Percentiles rank a stretch among this genome's conserved stretches.
These are phyloP conservation scores for Dermolepida albohirtum DNA, from an alignment of 2,888 invertebrate genomes.

Conservation along the genomic window DNA sequence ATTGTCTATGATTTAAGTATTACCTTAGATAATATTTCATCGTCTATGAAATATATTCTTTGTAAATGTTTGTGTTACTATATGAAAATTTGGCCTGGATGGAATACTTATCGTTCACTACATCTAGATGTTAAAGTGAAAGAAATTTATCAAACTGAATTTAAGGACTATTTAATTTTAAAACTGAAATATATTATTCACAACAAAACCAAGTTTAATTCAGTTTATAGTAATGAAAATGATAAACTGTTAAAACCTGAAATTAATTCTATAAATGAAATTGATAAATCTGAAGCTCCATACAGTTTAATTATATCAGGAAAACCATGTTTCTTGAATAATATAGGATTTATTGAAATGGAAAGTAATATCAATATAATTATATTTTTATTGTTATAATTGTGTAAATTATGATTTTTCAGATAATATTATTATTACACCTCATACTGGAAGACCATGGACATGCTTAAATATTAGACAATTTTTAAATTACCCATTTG, in stretches of 20 bases:
- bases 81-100: conserved; percentile 50
- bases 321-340: conserved; percentile 46
- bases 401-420: conserved; percentile 15
- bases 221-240: too few relatives aligned
- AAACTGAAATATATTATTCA: conserved; percentile 44
- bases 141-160: conserved; percentile 42
- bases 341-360: conserved; percentile 43
- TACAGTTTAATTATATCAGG: conserved; percentile 43
- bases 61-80: conserved; percentile 48
- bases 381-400: conserved; percentile 1
- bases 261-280: too few relatives aligned
- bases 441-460: conserved; percentile 45
- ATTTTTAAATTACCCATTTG: conserved; percentile 47
- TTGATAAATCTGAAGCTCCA: conserved; percentile 41
- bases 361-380: conserved; percentile 37
- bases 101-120: conserved; percentile 39
- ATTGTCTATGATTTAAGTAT: conserved; percentile 41
- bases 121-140: background rate
- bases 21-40: conserved; percentile 24
- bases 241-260: too few relatives aligned
- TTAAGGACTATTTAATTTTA: conserved; percentile 43
- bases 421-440: conserved; percentile 45
- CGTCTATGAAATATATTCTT: conserved; percentile 74
- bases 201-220: conserved; percentile 18
- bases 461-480: conserved; percentile 37